Evolutionary conservation across 2,797 vertebrate species (phyloP).

Genomic region (Tragelaphus oryx): DNA sequence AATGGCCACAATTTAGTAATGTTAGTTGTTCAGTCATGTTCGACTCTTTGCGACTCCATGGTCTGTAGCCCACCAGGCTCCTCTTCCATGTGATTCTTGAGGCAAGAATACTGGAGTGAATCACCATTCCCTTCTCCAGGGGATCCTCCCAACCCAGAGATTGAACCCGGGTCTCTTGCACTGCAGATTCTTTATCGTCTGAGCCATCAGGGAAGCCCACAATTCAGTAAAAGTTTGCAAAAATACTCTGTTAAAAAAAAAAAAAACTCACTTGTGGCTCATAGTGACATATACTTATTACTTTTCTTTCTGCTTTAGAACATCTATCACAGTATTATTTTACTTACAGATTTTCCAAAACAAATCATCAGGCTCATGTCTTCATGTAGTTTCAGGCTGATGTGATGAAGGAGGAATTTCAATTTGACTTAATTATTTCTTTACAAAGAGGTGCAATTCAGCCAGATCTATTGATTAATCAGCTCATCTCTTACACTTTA

Average conservation of each 20-base stretch:
- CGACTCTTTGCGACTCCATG: not conserved
- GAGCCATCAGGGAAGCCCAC: not conserved
- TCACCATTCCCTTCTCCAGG: not conserved
- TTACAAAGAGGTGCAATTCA: not conserved
- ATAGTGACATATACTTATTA: not conserved
- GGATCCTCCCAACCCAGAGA: not conserved
- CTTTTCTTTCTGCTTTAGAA: conserved; percentile 5
- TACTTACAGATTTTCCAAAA: not conserved
- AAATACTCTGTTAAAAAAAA: not conserved
- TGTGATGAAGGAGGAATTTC: not conserved
- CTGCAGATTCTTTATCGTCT: not conserved
- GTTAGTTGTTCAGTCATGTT: not conserved
- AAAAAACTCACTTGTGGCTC: not conserved
- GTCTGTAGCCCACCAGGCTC: not conserved
- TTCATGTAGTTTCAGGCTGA: conserved; percentile 5
- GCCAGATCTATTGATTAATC: not conserved
- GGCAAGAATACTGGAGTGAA: not conserved
- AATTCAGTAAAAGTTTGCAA: not conserved
- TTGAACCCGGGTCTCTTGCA: not conserved
- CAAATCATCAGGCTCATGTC: not conserved
- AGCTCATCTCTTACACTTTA: not conserved
- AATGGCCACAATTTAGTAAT: not conserved
- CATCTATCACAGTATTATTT: not conserved
- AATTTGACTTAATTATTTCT: conserved; percentile 17
- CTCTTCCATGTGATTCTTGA: not conserved